These are phyloP conservation scores for Heliconius hewitsoni DNA, from an alignment of 1,140 invertebrate genomes.

Conservation along the genomic window DNA sequence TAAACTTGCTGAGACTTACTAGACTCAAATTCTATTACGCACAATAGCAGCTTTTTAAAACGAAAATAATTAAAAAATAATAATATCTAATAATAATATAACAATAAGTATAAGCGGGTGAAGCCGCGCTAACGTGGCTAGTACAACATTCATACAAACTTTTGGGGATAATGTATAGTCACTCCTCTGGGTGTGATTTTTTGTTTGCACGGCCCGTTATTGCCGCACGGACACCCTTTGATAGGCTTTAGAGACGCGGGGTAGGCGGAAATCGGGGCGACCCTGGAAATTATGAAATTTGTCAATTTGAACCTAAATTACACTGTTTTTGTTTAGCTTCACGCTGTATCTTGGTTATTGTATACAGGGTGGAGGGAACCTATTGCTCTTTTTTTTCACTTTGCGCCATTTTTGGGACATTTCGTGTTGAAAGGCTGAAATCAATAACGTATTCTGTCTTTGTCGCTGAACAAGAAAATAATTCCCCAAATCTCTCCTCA, in stretches of 20 bases:
- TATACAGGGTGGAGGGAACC: not conserved
- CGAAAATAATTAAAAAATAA: no score
- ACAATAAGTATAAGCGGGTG: no score
- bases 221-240: constrained; percentile 65
- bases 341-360: not conserved
- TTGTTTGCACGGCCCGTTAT: constrained; percentile 59
- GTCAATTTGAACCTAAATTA: not conserved
- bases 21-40: no score
- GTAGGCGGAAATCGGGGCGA: constrained; percentile 50
- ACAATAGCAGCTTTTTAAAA: no score
- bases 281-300: constrained; percentile 38
- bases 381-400: not conserved
- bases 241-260: constrained; percentile 40
- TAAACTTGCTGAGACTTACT: no score
- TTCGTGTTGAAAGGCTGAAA: not conserved
- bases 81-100: no score
- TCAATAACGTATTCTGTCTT: not conserved
- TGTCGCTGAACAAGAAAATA: not conserved
- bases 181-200: constrained; percentile 64
- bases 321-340: not conserved
- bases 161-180: constrained; percentile 70
- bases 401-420: not conserved
- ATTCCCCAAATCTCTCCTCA: not conserved
- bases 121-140: no score
- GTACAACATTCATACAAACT: constrained; percentile 47